These are phyloP conservation scores for Dolichoris vasculosae DNA, from an alignment of 1,140 invertebrate genomes.

Conservation along the genomic window DNA sequence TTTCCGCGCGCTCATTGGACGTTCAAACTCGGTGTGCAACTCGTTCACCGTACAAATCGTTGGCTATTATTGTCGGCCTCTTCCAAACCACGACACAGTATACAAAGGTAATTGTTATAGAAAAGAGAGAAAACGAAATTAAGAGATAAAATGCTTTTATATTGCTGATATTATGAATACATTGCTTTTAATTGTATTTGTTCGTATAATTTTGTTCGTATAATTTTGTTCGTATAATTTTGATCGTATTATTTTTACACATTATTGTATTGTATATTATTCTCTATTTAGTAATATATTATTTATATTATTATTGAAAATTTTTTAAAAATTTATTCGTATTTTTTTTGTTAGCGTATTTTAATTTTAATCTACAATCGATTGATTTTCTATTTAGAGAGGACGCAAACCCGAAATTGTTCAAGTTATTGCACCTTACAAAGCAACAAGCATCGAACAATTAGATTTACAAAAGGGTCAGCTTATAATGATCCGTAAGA, in stretches of 20 bases:
- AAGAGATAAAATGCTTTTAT: background rate
- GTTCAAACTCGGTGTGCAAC: slow-evolving; percentile 1
- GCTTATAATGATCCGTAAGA: slow-evolving; percentile 95
- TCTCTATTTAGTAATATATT: background rate
- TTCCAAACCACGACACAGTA: slow-evolving; percentile 41
- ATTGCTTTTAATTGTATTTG: slow-evolving; percentile 12
- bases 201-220: background rate
- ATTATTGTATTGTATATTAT: slow-evolving; percentile 11
- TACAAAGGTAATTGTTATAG: slow-evolving; percentile 47
- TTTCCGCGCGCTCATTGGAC: slow-evolving; percentile 40
- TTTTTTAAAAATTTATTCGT: background rate
- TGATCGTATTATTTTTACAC: slow-evolving; percentile 17
- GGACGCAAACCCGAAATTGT: slow-evolving; percentile 91
- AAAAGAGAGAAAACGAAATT: background rate
- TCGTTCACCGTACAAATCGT: background rate
- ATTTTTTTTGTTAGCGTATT: slow-evolving; percentile 7
- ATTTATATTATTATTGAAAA: background rate
- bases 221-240: background rate
- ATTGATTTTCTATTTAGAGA: slow-evolving; percentile 59
- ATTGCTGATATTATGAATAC: background rate
- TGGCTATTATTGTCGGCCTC: slow-evolving; percentile 37
- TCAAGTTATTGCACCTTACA: slow-evolving; percentile 90
- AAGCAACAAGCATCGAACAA: slow-evolving; percentile 92
- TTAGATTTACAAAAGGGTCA: slow-evolving; percentile 93
- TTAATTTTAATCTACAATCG: background rate